A percentile compares a stretch with the other conserved stretches of the same genome.
These are phyloP conservation scores for Drosophila pectinifera DNA, from an alignment of 1,140 invertebrate genomes.

Conservation along the genomic window DNA sequence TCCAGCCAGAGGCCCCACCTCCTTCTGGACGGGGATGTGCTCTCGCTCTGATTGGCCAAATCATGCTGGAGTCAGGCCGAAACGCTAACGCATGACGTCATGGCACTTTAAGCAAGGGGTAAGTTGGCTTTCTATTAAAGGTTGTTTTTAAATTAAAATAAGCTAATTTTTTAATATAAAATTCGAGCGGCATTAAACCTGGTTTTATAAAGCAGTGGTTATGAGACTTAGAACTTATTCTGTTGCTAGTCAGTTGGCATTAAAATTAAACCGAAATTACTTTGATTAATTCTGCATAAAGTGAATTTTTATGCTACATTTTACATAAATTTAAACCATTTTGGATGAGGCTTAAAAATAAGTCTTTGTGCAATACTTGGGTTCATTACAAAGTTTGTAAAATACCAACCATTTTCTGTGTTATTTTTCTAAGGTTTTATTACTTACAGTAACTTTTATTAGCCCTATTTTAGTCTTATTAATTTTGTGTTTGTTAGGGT, in stretches of 20 bases:
- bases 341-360: no score
- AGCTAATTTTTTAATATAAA: not conserved
- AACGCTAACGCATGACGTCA: slow-evolving; percentile 75
- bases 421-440: not conserved
- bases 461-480: no score
- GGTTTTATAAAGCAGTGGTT: no score
- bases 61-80: slow-evolving; percentile 80
- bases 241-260: no score
- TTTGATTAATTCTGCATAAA: no score
- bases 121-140: not conserved
- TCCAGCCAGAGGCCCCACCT: slow-evolving; percentile 60
- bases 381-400: not conserved
- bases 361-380: no score
- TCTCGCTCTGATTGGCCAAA: slow-evolving; percentile 83
- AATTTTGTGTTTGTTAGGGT: not conserved
- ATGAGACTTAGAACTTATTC: no score
- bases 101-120: slow-evolving; percentile 1
- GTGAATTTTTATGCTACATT: not conserved
- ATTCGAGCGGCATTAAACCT: not conserved
- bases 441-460: no score
- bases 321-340: not conserved
- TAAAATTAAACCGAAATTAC: no score
- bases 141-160: not conserved
- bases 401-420: not conserved
- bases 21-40: slow-evolving; percentile 16